Percentiles rank a stretch among this genome's conserved stretches.
Conservation (phyloP, 1,140 invertebrate genomes). For the Bombus confusus region DNA sequence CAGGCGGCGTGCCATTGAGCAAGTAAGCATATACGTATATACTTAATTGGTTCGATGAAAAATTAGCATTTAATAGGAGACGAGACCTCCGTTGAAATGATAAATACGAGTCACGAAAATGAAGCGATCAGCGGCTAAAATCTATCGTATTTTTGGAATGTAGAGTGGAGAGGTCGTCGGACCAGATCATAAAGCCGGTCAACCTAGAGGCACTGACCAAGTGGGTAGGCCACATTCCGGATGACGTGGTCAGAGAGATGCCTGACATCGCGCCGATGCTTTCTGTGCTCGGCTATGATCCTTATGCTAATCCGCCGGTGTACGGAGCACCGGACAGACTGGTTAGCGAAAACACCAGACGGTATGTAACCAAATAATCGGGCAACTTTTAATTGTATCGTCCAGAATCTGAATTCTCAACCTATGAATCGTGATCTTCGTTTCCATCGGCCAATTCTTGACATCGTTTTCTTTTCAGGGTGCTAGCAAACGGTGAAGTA, state of each 20-base stretch:
- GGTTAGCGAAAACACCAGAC: slow-evolving; percentile 91
- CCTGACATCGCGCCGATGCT: slow-evolving; percentile 96
- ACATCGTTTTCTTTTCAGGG: slow-evolving; percentile 58
- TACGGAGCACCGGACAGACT: slow-evolving; percentile 94
- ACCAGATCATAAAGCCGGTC: slow-evolving; percentile 99
- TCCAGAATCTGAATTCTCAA: background rate
- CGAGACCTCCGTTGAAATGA: background rate
- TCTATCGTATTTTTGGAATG: slow-evolving; percentile 15
- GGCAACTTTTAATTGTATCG: background rate
- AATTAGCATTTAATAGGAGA: background rate
- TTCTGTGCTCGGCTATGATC: slow-evolving; percentile 95
- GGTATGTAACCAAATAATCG: slow-evolving; percentile 56
- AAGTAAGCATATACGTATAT: slow-evolving; percentile 87
- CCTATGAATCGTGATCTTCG: background rate
- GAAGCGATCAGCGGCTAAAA: background rate
- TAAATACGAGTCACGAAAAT: background rate
- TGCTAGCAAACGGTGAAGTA: slow-evolving; percentile 76
- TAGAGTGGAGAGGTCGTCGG: slow-evolving; percentile 98
- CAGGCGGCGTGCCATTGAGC: slow-evolving; percentile 94
- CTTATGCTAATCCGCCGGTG: slow-evolving; percentile 95
- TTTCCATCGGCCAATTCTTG: no score
- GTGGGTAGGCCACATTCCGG: slow-evolving; percentile 97
- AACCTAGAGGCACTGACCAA: slow-evolving; percentile 98
- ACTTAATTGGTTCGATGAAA: background rate
- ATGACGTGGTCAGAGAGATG: slow-evolving; percentile 95